Base-by-base conservation (phyloP, 2,888 invertebrate genomes). In the Siphlonurus alternatus region DNA sequence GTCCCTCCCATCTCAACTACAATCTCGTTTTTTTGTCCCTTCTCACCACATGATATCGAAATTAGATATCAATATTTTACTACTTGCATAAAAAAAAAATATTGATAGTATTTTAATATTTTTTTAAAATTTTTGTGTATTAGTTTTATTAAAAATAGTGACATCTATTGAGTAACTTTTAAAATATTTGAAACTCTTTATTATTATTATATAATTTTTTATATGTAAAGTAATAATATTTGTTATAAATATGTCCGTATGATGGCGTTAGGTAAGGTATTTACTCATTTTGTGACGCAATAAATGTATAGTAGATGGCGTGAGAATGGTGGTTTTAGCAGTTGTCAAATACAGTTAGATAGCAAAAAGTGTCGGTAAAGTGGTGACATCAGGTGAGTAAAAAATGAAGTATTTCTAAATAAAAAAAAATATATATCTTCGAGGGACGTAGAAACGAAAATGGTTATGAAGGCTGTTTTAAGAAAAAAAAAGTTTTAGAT, bases 301-400 rank as follows among this genome's bases (percentile, higher is more conserved):
- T 56, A n/a, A 22, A 5, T 20, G 22, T 20, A 22, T 5, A 20
- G n/a, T 22, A 56, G 56, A 56, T 56, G 56, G 56, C 56, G 56
- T 56, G 56, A 22, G 56, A 56, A 56, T 56, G 56, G n/a, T 22
- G 56, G 7, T 22, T 22, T 22, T n/a, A 22, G 56, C 7, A 20
- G 56, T 5, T 5, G 5, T 38, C 15, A 38, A 38, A 38, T 10
- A 38, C n/a, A n/a, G n/a, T 38, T 10, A 38, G 15, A 38, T 5
- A 38, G 5, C 5, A 38, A 15, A 10, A 38, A 38, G 15, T 38
- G 15, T 38, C 38, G 15, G 38, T 38, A 38, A 38, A 38, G 56
- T 56, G 56, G 56, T 56, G 56, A n/a, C 56, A n/a, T 56, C 56
- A 56, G 56, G 56, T 56, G 56, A 15, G 15, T 38, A 38, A 38